Evolutionary conservation across 2,113 vertebrate species (phyloP), one percentile per base, ranked within the genome.

Genomic region (Pygoscelis antarcticus): DNA sequence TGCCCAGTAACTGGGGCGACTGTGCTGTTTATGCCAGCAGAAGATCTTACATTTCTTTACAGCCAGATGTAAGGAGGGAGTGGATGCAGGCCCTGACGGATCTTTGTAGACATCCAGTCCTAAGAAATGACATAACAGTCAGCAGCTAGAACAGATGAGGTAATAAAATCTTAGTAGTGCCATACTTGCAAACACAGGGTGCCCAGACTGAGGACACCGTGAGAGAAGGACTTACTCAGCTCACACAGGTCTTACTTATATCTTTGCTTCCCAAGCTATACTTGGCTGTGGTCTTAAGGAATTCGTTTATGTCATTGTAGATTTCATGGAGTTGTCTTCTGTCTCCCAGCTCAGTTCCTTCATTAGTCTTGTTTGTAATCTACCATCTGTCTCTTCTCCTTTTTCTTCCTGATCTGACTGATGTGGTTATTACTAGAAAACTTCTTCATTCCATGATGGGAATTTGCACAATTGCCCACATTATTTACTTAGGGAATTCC

Each of bases 401-500:
- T 83, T 93, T 88, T 58, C 30, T 79, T 88, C 57, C 20, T 71
- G 52, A 77, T 72, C 71, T 83, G 52, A 62, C 38, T 74, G 26
- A 47, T 87, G 65, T 69, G 51, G 54, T 79, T 94, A 93, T 80
- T 91, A 78, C 64, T 81, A 91, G 54, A 93, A 96, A 87, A 80
- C 4, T 10, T 80, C 57, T 93, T 90, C 49, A 89, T 87, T 92
- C 60, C 16, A 10, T 76, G 69, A 86, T 60, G 49, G 38, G 74
- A 94, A 95, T 95, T 86, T 78, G 64, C 64, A 91, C 26, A 95
- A 96, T 87, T 91, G 51, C 95, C n/a, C 10, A 10, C 46, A 57
- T 81, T 95, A 90, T 89, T 95, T 93, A 87, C 92, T 87, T 90
- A 70, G 74, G 47, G 70, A 89, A 93, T 95, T 83, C 81, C 80